These are phyloP conservation scores for Chionis minor DNA, from an alignment of 2,113 vertebrate genomes.

Conservation along the genomic window DNA sequence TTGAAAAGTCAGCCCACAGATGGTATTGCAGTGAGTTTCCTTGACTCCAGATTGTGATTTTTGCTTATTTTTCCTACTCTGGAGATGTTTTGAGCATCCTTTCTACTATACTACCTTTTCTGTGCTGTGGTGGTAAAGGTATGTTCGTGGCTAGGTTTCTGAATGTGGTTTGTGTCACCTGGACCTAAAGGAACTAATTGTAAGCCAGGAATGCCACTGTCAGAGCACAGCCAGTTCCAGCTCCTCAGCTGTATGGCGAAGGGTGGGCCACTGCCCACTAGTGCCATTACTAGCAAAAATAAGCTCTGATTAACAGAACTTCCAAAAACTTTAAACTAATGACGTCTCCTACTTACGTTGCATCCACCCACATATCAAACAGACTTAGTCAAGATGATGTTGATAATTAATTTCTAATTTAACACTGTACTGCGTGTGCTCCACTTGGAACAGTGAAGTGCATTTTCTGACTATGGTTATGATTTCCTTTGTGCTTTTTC, in stretches of 20 bases:
- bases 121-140: background rate
- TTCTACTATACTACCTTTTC: background rate
- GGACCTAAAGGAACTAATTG: background rate
- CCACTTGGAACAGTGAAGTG: background rate
- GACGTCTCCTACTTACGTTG: background rate
- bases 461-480: background rate
- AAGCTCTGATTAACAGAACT: background rate
- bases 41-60: background rate
- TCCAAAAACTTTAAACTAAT: background rate
- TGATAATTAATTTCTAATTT: background rate
- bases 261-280: background rate
- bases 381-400: background rate
- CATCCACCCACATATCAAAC: background rate
- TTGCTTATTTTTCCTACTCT: background rate
- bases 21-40: background rate
- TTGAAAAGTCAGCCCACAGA: background rate
- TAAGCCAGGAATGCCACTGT: background rate
- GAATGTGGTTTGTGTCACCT: background rate
- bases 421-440: background rate
- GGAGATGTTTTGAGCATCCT: background rate
- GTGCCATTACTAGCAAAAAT: background rate
- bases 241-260: fast-evolving
- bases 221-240: background rate
- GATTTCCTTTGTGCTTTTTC: background rate
- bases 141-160: background rate